These are phyloP conservation scores for Micromys minutus DNA, from an alignment of 2,113 vertebrate genomes.

Conservation along the genomic window DNA sequence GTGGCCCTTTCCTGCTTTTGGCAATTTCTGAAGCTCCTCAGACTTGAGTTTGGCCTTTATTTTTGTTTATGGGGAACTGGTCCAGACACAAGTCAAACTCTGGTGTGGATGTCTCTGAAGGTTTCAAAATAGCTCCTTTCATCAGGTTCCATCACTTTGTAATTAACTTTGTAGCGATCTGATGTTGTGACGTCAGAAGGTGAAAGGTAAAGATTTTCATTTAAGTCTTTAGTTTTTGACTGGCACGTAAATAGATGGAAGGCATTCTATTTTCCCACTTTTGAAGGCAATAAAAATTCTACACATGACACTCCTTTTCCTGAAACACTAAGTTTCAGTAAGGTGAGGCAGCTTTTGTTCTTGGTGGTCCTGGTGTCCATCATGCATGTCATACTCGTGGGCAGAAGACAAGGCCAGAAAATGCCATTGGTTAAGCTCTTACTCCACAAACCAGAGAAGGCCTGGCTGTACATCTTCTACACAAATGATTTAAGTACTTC, in stretches of 20 bases:
- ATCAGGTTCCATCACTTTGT: slow-evolving; percentile 5
- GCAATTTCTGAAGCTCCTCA: slow-evolving; percentile 34
- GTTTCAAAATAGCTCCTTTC: slow-evolving; percentile 46
- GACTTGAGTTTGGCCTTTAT: slow-evolving; percentile 57
- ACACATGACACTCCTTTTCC: neutral
- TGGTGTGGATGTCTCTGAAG: slow-evolving; percentile 31
- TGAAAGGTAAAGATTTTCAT: neutral
- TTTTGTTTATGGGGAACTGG: slow-evolving; percentile 63
- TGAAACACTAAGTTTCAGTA: slow-evolving; percentile 1
- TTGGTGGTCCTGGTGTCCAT: neutral
- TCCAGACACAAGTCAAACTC: slow-evolving; percentile 46
- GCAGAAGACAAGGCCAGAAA: neutral
- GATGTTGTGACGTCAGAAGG: neutral
- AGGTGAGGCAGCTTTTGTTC: slow-evolving; percentile 1
- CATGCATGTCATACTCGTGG: neutral
- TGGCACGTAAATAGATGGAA: neutral
- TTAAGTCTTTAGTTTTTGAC: neutral
- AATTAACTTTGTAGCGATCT: neutral
- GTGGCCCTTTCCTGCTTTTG: slow-evolving; percentile 45
- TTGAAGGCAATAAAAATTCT: neutral
- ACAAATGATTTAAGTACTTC: neutral
- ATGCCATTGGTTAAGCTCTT: neutral
- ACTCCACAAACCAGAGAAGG: neutral
- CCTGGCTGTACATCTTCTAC: neutral
- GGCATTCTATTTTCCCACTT: neutral